Conservation (phyloP, 1,140 invertebrate genomes). For the Nixonia krombeini region DNA sequence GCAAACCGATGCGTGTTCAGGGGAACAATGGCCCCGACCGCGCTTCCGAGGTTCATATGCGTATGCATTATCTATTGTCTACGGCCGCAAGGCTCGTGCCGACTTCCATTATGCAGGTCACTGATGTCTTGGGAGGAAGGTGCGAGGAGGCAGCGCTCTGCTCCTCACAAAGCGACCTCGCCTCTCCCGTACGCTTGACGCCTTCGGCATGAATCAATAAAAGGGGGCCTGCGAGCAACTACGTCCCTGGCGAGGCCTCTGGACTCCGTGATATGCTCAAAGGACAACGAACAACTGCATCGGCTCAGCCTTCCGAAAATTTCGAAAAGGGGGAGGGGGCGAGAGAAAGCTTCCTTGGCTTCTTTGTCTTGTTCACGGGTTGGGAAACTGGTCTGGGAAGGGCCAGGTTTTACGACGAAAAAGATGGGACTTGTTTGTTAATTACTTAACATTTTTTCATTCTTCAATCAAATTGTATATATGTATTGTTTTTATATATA, state of each 20-base stretch:
- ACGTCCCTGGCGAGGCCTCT: slow-evolving; percentile 6
- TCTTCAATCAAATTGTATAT: no score
- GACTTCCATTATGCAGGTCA: slow-evolving; percentile 8
- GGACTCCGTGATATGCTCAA: no score
- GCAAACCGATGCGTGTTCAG: slow-evolving; percentile 5
- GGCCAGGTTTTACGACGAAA: no score
- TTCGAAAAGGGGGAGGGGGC: no score
- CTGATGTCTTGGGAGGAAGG: slow-evolving; percentile 5
- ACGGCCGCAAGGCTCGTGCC: slow-evolving; percentile 10
- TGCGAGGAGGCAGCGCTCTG: slow-evolving; percentile 7
- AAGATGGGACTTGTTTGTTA: no score
- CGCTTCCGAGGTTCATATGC: slow-evolving; percentile 8
- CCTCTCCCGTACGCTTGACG: background rate
- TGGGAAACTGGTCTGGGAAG: no score
- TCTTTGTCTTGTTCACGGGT: no score
- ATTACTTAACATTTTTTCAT: no score
- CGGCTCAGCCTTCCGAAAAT: no score
- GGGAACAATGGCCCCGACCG: background rate
- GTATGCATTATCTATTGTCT: slow-evolving; percentile 11
- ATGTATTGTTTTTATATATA: no score
- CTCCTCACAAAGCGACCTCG: slow-evolving; percentile 7
- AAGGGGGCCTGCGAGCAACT: slow-evolving; percentile 1
- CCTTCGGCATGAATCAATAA: slow-evolving; percentile 5
- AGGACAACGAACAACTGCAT: no score
- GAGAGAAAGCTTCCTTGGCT: no score